These are phyloP conservation scores for Diarsia dahlii DNA, from an alignment of 2,888 invertebrate species.

Conservation along the genomic window DNA sequence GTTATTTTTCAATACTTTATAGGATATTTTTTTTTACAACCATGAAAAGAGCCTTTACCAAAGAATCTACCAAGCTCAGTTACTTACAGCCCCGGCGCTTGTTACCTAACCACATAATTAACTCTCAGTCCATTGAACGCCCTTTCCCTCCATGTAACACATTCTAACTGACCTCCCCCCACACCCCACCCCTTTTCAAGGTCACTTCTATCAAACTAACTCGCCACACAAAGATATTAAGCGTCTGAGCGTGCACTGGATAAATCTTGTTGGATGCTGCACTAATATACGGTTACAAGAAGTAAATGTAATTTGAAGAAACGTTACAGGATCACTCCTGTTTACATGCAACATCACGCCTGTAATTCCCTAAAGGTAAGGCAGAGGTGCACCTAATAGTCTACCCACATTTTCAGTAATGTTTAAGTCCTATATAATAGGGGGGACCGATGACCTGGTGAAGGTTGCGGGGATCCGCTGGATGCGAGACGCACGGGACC, in stretches of 20 bases:
- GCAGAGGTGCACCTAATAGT: too few species aligned
- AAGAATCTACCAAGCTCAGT: neutral
- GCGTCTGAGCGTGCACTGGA: constrained; percentile 38
- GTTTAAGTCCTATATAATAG: too few species aligned
- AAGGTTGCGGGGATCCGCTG: too few species aligned
- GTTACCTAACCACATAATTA: constrained; percentile 14
- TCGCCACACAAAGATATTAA: constrained; percentile 20
- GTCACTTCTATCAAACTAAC: constrained; percentile 15
- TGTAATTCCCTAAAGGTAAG: too few species aligned
- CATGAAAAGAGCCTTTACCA: neutral
- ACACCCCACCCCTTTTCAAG: neutral
- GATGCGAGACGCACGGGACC: too few species aligned
- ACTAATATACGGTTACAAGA: constrained; percentile 22
- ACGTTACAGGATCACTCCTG: too few species aligned
- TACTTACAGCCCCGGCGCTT: neutral
- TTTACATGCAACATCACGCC: too few species aligned
- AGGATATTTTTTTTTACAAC: neutral
- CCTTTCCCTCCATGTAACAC: constrained; percentile 4
- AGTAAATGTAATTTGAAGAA: neutral
- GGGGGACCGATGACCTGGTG: too few species aligned
- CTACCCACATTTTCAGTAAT: too few species aligned
- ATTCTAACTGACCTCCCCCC: neutral
- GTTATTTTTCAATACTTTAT: neutral
- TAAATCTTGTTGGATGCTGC: constrained; percentile 41
- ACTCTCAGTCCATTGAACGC: constrained; percentile 1